These are phyloP conservation scores for Boulengeromyrus knoepffleri DNA, from an alignment of 2,113 vertebrate species.

Conservation along the genomic window DNA sequence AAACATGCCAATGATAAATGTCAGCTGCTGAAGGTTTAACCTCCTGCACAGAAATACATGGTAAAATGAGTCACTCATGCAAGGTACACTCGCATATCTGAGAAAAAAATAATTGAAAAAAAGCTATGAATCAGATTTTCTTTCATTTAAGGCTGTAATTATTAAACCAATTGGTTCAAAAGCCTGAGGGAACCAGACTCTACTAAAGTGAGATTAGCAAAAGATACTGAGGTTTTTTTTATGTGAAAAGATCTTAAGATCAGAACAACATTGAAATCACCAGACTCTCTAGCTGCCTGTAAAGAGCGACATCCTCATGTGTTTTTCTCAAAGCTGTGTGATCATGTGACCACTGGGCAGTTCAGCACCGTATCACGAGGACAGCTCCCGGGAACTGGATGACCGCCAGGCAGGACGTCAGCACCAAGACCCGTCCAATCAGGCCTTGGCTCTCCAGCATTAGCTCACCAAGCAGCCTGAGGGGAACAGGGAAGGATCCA, in stretches of 20 bases:
- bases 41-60: not conserved
- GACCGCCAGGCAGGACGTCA: not conserved
- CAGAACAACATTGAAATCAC: slow-evolving; percentile 35
- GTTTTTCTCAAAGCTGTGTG: not conserved
- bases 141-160: not conserved
- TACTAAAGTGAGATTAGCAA: not conserved
- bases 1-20: not conserved
- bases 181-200: not conserved
- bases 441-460: not conserved
- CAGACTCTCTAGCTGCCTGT: not conserved
- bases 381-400: not conserved
- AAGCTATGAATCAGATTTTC: not conserved
- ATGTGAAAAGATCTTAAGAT: slow-evolving; percentile 44
- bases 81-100: not conserved
- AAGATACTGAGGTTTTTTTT: not conserved
- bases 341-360: not conserved
- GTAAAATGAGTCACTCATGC: not conserved
- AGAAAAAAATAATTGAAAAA: not conserved
- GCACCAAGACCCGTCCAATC: not conserved
- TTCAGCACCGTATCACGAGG: not conserved
- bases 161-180: not conserved
- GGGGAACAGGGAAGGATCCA: not conserved
- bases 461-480: not conserved
- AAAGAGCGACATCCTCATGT: not conserved
- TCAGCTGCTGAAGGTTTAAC: not conserved